Conservation (phyloP, 2,797 vertebrate species). For the Channallabes apus region DNA sequence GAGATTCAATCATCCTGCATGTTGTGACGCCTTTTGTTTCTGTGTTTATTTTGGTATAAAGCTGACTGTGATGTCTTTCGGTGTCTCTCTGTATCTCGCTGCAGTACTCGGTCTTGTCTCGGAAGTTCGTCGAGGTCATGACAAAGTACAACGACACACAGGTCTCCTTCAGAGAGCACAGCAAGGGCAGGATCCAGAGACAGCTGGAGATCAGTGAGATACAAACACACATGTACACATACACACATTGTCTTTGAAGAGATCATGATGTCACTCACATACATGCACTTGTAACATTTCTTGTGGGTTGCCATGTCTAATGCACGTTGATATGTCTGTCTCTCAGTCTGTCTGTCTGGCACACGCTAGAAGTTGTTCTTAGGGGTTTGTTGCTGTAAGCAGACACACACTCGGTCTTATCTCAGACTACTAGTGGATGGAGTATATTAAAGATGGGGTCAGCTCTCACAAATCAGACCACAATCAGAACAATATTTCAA, state of each 20-base stretch:
- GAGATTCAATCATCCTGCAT: not conserved
- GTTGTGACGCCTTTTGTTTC: not conserved
- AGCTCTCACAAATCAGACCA: not conserved
- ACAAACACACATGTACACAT: not conserved
- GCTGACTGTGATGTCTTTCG: not conserved
- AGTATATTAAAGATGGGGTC: not conserved
- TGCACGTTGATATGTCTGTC: not conserved
- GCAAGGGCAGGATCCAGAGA: slow-evolving; percentile 92
- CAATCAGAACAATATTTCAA: no score
- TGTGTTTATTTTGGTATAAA: not conserved
- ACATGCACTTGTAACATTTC: not conserved
- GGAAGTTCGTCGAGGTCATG: slow-evolving; percentile 97
- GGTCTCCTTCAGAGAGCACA: slow-evolving; percentile 89
- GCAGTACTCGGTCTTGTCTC: slow-evolving; percentile 88
- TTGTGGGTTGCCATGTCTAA: not conserved
- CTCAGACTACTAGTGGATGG: not conserved
- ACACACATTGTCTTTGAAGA: not conserved
- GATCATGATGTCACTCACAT: not conserved
- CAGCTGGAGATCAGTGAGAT: slow-evolving; percentile 97
- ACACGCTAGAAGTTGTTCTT: not conserved
- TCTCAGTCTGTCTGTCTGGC: not conserved
- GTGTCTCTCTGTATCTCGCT: not conserved
- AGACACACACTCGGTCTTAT: not conserved
- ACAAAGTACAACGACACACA: slow-evolving; percentile 92
- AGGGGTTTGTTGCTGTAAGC: not conserved